These are phyloP conservation scores for Minunthozetes semirufus DNA, from an alignment of 2,888 invertebrate genomes.

Conservation along the genomic window DNA sequence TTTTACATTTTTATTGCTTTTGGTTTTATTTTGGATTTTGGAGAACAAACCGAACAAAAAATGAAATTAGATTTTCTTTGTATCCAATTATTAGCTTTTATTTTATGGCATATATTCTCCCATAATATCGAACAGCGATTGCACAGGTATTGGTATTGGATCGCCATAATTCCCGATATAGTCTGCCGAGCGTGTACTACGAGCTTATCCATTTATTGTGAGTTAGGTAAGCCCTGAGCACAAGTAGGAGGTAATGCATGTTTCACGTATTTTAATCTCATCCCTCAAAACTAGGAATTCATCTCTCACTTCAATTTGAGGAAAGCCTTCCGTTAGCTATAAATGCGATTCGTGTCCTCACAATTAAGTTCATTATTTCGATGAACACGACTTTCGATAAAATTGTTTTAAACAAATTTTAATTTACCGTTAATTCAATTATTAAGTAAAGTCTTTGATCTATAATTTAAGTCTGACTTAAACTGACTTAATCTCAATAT, in stretches of 20 bases:
- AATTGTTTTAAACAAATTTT: no score
- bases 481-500: no score
- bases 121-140: background rate
- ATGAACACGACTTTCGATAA: no score
- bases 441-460: no score
- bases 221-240: background rate
- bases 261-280: background rate
- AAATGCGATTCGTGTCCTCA: no score
- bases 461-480: no score
- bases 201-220: background rate
- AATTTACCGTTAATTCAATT: no score
- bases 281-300: background rate
- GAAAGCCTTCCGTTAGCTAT: background rate
- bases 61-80: constrained; percentile 9
- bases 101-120: background rate
- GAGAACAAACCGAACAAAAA: background rate
- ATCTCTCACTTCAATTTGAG: background rate
- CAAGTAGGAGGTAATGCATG: background rate
- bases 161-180: background rate
- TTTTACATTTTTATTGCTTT: constrained; percentile 6
- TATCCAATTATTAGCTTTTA: background rate
- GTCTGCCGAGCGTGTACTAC: background rate
- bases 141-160: background rate
- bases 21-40: background rate
- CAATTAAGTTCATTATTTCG: no score